These are phyloP conservation scores for Drosophila ogumai DNA, from an alignment of 1,140 invertebrate genomes.

Conservation along the genomic window DNA sequence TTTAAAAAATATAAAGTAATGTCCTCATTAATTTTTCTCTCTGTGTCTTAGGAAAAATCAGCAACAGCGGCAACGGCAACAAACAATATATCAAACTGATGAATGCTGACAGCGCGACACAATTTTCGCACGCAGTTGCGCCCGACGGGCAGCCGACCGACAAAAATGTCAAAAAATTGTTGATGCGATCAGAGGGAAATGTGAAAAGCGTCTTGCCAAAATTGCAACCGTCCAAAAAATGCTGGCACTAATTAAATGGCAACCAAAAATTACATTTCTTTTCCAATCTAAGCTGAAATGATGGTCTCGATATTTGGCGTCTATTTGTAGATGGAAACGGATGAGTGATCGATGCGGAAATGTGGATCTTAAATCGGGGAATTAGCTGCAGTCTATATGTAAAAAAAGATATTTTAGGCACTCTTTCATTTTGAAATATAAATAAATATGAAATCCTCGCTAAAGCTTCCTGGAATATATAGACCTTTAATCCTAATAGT, in stretches of 20 bases:
- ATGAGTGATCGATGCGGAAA: slow-evolving; percentile 30
- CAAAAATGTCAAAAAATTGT: slow-evolving; percentile 65
- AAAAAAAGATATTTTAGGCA: background rate
- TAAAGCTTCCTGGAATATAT: background rate
- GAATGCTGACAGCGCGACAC: slow-evolving; percentile 57
- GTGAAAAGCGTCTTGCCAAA: slow-evolving; percentile 50
- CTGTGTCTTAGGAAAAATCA: slow-evolving; percentile 6
- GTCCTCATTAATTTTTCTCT: background rate
- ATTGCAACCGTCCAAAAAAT: slow-evolving; percentile 50
- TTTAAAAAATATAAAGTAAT: background rate
- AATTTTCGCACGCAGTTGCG: slow-evolving; percentile 69
- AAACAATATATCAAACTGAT: slow-evolving; percentile 66
- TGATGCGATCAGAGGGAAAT: slow-evolving; percentile 45
- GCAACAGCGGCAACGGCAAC: slow-evolving; percentile 22
- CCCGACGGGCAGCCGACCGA: slow-evolving; percentile 60
- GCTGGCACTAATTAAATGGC: slow-evolving; percentile 57
- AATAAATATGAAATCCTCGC: background rate
- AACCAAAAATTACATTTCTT: slow-evolving; percentile 14
- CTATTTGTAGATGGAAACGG: slow-evolving; percentile 17
- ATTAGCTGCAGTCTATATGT: background rate
- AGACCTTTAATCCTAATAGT: background rate
- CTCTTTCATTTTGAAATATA: background rate
- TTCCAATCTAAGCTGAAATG: slow-evolving; percentile 5
- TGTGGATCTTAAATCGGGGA: background rate
- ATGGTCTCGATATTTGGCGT: slow-evolving; percentile 12